These are phyloP conservation scores for Semaprochilodus insignis DNA, from an alignment of 2,797 vertebrate genomes.

Conservation along the genomic window DNA sequence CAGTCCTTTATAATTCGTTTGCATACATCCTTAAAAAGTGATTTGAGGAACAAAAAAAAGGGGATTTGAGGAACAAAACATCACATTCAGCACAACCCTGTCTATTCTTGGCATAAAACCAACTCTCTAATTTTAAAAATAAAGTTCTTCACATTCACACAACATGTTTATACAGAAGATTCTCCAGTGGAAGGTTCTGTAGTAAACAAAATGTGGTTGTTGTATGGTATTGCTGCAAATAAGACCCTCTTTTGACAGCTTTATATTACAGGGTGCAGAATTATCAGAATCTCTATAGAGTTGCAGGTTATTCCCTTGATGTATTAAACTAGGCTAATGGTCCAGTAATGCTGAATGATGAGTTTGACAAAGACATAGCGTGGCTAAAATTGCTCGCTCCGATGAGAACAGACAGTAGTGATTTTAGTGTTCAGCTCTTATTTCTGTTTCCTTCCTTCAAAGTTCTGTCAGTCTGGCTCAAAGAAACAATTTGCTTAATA, in stretches of 20 bases:
- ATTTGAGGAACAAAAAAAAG: background rate
- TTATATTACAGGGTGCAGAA: too few species aligned
- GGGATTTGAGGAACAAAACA: too few species aligned
- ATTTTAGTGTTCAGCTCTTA: conserved; percentile 10
- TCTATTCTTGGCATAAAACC: too few species aligned
- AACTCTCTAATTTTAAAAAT: too few species aligned
- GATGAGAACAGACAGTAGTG: conserved; percentile 26
- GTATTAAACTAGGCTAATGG: conserved; percentile 6
- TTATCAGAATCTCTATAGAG: too few species aligned
- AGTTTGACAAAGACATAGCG: conserved; percentile 23
- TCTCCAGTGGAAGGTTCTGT: too few species aligned
- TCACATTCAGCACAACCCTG: too few species aligned
- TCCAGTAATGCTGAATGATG: conserved; percentile 4
- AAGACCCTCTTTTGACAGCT: too few species aligned
- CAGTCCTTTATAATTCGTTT: background rate
- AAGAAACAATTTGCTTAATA: conserved; percentile 36
- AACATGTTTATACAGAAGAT: too few species aligned
- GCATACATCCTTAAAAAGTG: background rate
- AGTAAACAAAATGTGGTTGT: too few species aligned
- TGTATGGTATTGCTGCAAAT: too few species aligned
- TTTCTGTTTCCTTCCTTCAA: conserved; percentile 10
- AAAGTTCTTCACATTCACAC: too few species aligned
- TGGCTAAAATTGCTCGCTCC: background rate
- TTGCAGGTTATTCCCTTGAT: background rate
- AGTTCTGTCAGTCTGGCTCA: conserved; percentile 36